Conservation (phyloP, 2,113 vertebrate species). For the Oreochromis spilurus region DNA sequence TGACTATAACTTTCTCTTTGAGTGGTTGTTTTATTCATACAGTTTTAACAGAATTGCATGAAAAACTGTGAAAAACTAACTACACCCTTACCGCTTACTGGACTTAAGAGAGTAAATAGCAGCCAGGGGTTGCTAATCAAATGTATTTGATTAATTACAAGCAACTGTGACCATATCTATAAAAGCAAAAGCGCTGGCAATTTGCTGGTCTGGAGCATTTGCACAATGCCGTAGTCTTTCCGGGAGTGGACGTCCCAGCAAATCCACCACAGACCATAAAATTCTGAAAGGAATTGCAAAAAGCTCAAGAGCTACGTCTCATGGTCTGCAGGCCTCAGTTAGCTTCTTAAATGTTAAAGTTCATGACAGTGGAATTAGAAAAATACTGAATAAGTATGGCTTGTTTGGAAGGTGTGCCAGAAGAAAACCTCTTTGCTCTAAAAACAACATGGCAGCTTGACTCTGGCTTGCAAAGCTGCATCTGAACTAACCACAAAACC, state of each 20-base stretch:
- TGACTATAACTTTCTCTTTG: accelerated
- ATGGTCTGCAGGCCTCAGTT: background rate
- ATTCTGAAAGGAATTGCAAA: background rate
- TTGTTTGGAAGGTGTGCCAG: background rate
- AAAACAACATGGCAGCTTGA: background rate
- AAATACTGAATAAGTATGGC: background rate
- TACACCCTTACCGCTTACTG: background rate
- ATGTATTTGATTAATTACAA: background rate
- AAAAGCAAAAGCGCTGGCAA: background rate
- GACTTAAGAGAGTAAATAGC: accelerated
- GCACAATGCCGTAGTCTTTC: background rate
- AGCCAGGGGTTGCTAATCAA: background rate
- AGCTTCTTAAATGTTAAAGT: background rate
- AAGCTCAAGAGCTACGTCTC: background rate
- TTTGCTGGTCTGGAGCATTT: background rate
- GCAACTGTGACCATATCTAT: background rate
- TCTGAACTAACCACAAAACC: background rate
- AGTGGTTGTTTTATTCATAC: background rate
- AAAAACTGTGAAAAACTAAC: background rate
- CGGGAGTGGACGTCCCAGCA: background rate
- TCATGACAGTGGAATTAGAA: background rate
- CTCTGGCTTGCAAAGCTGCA: background rate
- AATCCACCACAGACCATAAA: background rate
- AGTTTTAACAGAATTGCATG: background rate
- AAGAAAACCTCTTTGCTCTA: background rate